Base-by-base conservation (phyloP, 2,797 vertebrate species). In the Tapera naevia region DNA sequence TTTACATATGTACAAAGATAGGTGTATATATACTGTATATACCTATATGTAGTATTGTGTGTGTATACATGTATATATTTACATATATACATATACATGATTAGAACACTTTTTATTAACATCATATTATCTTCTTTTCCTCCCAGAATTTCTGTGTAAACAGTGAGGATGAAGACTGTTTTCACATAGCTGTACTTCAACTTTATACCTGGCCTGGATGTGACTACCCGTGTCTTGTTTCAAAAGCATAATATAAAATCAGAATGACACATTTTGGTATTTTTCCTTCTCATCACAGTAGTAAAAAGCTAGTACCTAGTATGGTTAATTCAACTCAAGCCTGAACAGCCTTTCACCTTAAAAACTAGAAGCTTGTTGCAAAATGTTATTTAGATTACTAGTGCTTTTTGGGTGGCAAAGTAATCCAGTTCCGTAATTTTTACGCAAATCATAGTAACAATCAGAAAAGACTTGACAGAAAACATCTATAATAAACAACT, bases 341-440 rank as follows among this genome's bases (percentile, higher is more conserved):
- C 39, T 80, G 43, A 74, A 75, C n/a, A 84, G 19, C 11, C 71
- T 54, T 76, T 80, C 54, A 62, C 24, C 50, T 88, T 14, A 56
- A 69, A 62, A 80, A 48, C 27, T 28, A 67, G 7, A 18, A 87
- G 1, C 19, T 24, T 60, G 9, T 22, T 78, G n/a, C 22, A 78
- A 90, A 78, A 67, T 32, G 8, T 33, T 56, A 7, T 54, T 91
- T 79, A 39, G 12, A 58, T 78, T 81, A n/a, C 19, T 66, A 41
- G 24, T 0, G 1, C 22, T 57, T 76, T 71, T 70, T 1, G 2
- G 9, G 11, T 62, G 10, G 27, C 1, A 0, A 87, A 60, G 6
- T 48, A 66, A 89, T 22, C 5, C 13, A 62, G 53, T 64, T 66
- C 24, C 39, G 27, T 70, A 70, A 10, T 86, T 88, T 83, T 88